Percentiles rank a stretch among this genome's conserved stretches.
Conservation (phyloP, 2,797 vertebrate species). For the Oceanodroma leucorhoa region DNA sequence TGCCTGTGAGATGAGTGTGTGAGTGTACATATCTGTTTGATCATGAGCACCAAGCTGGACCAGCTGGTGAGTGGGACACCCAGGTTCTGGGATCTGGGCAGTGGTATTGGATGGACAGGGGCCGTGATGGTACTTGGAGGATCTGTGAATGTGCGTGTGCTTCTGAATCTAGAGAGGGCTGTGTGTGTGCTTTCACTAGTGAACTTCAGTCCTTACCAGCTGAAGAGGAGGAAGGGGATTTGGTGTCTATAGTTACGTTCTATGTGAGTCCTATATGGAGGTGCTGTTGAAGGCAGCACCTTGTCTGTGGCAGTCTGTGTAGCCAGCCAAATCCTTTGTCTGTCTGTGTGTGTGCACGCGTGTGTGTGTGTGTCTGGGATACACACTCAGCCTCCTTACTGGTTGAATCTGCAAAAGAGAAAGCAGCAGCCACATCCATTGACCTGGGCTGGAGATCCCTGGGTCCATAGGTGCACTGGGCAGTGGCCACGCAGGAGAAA, state of each 20-base stretch:
- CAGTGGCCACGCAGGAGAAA: background rate
- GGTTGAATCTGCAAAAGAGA: background rate
- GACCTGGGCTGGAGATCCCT: background rate
- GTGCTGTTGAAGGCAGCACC: background rate
- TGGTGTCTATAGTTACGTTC: background rate
- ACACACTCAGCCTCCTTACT: too few species aligned
- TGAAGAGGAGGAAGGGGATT: background rate
- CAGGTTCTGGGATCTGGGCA: background rate
- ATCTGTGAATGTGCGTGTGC: background rate
- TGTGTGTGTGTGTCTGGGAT: too few species aligned
- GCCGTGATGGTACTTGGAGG: accelerated
- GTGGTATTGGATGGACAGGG: background rate
- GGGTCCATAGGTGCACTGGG: accelerated
- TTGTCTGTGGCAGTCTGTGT: background rate
- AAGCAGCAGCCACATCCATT: background rate
- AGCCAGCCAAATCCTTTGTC: background rate
- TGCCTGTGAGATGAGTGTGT: background rate
- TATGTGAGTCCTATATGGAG: background rate
- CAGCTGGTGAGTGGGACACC: background rate
- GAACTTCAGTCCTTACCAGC: background rate
- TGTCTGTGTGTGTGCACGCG: background rate
- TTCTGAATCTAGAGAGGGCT: background rate
- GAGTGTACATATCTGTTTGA: background rate
- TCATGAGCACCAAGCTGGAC: background rate
- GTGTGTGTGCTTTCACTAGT: background rate